phyloP scores from a whole-genome alignment of 2,888 invertebrate species.

The Pristionchus exspectatus region DNA sequence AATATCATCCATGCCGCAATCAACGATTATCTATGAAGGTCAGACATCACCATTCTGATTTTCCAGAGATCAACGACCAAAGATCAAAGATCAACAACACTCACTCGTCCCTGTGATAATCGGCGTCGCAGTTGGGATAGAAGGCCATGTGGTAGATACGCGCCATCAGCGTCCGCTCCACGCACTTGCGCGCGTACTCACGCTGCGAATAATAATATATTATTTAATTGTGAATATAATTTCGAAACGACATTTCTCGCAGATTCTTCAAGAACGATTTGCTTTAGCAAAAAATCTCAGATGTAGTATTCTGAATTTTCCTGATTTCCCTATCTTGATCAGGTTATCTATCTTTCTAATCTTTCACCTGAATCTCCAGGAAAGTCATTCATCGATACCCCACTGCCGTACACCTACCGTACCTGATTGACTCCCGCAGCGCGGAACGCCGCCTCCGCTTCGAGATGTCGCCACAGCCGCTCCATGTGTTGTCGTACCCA shows the following conservation, averaged over 20 bases:
- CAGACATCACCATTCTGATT: no score
- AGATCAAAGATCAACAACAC: conserved; percentile 78
- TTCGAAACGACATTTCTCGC: neutral
- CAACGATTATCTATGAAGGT: no score
- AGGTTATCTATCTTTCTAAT: no score
- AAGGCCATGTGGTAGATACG: conserved; percentile 91
- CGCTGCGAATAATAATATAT: conserved; percentile 19
- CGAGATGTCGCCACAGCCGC: conserved; percentile 80
- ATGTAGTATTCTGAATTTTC: no score
- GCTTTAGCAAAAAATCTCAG: no score
- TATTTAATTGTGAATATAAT: neutral
- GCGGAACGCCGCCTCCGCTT: conserved; percentile 80
- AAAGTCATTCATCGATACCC: neutral
- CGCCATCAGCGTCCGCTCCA: conserved; percentile 93
- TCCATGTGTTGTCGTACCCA: conserved; percentile 88
- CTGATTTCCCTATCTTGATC: no score
- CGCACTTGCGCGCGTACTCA: conserved; percentile 74
- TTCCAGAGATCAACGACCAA: neutral
- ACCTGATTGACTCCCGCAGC: conserved; percentile 85
- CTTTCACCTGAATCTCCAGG: neutral
- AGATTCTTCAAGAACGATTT: neutral
- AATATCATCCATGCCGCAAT: no score
- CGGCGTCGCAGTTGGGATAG: conserved; percentile 97
- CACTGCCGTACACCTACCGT: conserved; percentile 76
- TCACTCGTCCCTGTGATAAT: conserved; percentile 91